These are phyloP conservation scores for Fistularia commersonii DNA, from an alignment of 2,797 vertebrate genomes.

Conservation along the genomic window DNA sequence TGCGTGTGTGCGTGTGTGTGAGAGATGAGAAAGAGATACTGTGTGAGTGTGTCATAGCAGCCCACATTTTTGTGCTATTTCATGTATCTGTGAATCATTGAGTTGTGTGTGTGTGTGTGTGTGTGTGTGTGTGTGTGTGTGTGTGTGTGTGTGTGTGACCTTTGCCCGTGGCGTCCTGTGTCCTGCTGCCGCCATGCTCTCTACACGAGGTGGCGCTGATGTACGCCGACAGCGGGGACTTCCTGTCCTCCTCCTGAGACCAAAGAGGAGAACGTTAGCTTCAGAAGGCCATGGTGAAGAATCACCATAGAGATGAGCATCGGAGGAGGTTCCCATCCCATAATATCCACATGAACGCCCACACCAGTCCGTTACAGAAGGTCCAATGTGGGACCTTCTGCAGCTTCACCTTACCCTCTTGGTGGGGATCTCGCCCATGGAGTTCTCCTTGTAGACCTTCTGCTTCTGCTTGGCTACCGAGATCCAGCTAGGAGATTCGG, in stretches of 20 bases:
- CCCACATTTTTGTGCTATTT: background rate
- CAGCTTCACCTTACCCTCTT: slow-evolving; percentile 42
- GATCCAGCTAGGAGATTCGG: slow-evolving; percentile 79
- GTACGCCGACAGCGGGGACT: slow-evolving; percentile 33
- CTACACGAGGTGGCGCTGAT: slow-evolving; percentile 45
- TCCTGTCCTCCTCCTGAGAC: slow-evolving; percentile 66
- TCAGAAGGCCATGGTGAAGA: no score
- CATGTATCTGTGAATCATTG: background rate
- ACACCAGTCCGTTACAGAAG: no score
- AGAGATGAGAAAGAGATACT: background rate
- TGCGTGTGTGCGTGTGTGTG: no score
- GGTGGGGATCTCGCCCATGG: slow-evolving; percentile 60
- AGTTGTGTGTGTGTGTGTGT: background rate
- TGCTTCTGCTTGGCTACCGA: slow-evolving; percentile 83
- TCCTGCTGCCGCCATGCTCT: slow-evolving; percentile 36
- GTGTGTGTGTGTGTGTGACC: slow-evolving; percentile 40
- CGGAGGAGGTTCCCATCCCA: no score
- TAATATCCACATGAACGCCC: no score
- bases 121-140: slow-evolving; percentile 1
- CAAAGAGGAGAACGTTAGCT: slow-evolving; percentile 15
- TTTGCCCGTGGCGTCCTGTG: slow-evolving; percentile 48
- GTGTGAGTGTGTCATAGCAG: background rate
- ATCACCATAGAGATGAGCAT: no score
- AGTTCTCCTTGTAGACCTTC: slow-evolving; percentile 75
- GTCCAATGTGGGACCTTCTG: no score